These are phyloP conservation scores for Cercopithecus mona DNA, from an alignment of 2,113 vertebrate species.

Conservation along the genomic window DNA sequence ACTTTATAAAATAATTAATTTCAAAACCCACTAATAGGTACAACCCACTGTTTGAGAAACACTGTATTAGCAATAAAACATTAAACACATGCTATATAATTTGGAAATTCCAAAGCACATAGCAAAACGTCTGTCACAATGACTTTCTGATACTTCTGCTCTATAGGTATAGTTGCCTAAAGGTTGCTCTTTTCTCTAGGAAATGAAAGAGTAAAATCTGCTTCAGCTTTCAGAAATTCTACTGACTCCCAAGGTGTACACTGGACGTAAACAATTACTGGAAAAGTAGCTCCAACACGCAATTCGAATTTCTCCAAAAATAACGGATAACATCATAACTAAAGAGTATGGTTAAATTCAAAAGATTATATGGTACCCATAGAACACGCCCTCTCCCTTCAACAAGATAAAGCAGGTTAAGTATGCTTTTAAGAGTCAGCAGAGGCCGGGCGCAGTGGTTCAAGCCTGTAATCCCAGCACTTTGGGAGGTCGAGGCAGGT, in stretches of 20 bases:
- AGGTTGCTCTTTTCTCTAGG: background rate
- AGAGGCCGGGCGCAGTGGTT: background rate
- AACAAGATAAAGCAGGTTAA: slow-evolving; percentile 31
- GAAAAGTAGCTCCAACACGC: background rate
- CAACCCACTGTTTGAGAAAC: background rate
- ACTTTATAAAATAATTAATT: background rate
- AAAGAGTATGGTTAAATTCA: background rate
- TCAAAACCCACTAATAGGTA: background rate
- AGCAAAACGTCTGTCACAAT: background rate
- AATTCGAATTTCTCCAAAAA: slow-evolving; percentile 41
- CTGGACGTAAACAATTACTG: background rate
- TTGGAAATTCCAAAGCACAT: background rate
- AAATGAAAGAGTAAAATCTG: slow-evolving; percentile 46
- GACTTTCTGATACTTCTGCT: background rate
- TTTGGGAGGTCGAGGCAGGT: too few species aligned
- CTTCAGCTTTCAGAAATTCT: slow-evolving; percentile 13
- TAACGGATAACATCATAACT: background rate
- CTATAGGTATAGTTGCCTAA: background rate
- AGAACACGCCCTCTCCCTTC: slow-evolving; percentile 7
- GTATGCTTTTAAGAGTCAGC: background rate
- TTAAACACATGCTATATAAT: background rate
- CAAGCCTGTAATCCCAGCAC: too few species aligned
- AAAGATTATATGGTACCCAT: background rate
- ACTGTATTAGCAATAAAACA: background rate
- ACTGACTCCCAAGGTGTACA: background rate